Evolutionary conservation across 2,113 vertebrate genomes (phyloP).

Genomic region (Myotis yumanensis): DNA sequence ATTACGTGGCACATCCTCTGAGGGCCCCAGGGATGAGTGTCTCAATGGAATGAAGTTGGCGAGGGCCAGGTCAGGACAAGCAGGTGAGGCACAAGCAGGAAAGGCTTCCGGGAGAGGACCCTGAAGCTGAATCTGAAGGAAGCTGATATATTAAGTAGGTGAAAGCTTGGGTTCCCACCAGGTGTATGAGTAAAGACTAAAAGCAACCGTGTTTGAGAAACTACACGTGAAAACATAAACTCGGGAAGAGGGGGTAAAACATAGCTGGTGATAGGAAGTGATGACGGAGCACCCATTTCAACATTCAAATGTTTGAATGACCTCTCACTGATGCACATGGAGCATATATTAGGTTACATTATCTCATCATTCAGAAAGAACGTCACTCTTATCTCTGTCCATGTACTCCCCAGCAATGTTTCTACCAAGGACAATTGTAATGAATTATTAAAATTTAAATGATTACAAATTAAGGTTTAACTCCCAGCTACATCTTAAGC

Average conservation of each 20-base stretch:
- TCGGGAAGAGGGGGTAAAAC: background rate
- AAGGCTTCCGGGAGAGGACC: background rate
- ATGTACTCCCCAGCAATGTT: background rate
- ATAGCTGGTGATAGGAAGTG: background rate
- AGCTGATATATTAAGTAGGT: background rate
- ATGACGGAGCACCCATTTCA: background rate
- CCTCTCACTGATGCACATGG: background rate
- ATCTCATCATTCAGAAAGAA: background rate
- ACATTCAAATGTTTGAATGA: background rate
- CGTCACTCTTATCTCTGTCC: background rate
- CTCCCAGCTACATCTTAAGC: background rate
- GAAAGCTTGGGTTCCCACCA: rapidly evolving
- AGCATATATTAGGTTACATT: background rate
- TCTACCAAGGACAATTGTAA: background rate
- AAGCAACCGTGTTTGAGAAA: background rate
- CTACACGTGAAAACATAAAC: background rate
- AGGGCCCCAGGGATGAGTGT: background rate
- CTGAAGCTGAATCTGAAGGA: background rate
- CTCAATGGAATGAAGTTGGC: background rate
- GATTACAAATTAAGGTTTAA: background rate
- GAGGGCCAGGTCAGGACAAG: background rate
- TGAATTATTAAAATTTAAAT: background rate
- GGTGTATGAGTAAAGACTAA: background rate
- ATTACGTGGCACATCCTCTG: background rate
- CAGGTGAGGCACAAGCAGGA: too few relatives aligned